These are phyloP conservation scores for Merluccius polli DNA, from an alignment of 2,797 vertebrate species.

Conservation along the genomic window DNA sequence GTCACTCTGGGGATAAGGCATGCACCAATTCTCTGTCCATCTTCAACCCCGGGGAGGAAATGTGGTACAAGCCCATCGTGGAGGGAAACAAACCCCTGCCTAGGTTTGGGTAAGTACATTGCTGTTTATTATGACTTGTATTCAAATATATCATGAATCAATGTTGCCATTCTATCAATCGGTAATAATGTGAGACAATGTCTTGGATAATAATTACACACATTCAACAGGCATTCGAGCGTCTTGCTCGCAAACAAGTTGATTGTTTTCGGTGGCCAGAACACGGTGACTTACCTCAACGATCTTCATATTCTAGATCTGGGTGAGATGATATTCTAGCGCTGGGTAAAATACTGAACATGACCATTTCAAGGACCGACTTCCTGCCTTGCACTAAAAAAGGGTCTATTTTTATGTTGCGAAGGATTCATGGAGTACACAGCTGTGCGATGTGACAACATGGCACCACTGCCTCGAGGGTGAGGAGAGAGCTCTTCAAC, in stretches of 20 bases:
- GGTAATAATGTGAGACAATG: not conserved
- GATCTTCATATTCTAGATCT: constrained; percentile 84
- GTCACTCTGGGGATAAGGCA: constrained; percentile 52
- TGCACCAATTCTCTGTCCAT: constrained; percentile 85
- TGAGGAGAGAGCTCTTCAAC: constrained; percentile 54
- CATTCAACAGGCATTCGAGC: constrained; percentile 76
- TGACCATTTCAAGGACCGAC: not conserved
- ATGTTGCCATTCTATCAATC: not conserved
- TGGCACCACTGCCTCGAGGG: constrained; percentile 77
- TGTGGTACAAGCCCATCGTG: constrained; percentile 90
- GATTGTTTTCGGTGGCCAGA: constrained; percentile 83
- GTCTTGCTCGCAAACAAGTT: constrained; percentile 80
- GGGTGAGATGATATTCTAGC: constrained; percentile 67
- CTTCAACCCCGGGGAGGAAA: constrained; percentile 86
- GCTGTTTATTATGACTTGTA: not conserved
- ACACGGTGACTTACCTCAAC: constrained; percentile 78
- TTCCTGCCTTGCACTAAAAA: constrained; percentile 14
- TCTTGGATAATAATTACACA: not conserved
- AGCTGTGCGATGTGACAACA: constrained; percentile 74
- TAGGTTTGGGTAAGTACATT: constrained; percentile 79
- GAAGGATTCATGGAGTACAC: constrained; percentile 90
- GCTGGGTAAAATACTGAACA: not conserved
- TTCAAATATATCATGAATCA: not conserved
- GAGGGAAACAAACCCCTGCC: constrained; percentile 83
- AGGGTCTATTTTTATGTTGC: constrained; percentile 8